Conservation (phyloP, 2,888 invertebrate species). For the Calameuta filiformis region DNA sequence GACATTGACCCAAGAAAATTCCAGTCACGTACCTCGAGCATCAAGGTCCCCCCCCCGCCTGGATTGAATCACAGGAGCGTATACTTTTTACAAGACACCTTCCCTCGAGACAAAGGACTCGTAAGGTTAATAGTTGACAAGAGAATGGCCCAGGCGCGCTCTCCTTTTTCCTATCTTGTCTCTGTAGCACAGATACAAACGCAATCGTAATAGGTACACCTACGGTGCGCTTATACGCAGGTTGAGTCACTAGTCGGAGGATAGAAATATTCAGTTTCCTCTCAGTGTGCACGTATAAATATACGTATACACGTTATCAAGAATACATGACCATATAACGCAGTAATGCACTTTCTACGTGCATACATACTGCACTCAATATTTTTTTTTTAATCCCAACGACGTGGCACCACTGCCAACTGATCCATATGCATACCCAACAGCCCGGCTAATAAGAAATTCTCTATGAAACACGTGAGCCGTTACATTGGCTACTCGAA, state of each 20-base stretch:
- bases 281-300: not conserved
- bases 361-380: not conserved
- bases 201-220: not conserved
- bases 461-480: not conserved
- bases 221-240: not conserved
- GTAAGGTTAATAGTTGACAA: not conserved
- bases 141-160: not conserved
- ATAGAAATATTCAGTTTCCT: not conserved
- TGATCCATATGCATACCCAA: not conserved
- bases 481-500: not conserved
- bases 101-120: not conserved
- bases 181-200: not conserved
- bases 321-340: not conserved
- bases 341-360: not conserved
- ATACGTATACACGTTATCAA: not conserved
- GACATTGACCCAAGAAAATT: conserved; percentile 3
- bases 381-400: not conserved
- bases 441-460: not conserved
- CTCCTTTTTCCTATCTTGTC: not conserved
- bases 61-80: not conserved
- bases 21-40: conserved; percentile 2
- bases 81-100: not conserved
- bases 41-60: conserved; percentile 5
- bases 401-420: not conserved
- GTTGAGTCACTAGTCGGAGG: not conserved